Conservation (phyloP, 2,888 invertebrate species). For the Bembecia ichneumoniformis region DNA sequence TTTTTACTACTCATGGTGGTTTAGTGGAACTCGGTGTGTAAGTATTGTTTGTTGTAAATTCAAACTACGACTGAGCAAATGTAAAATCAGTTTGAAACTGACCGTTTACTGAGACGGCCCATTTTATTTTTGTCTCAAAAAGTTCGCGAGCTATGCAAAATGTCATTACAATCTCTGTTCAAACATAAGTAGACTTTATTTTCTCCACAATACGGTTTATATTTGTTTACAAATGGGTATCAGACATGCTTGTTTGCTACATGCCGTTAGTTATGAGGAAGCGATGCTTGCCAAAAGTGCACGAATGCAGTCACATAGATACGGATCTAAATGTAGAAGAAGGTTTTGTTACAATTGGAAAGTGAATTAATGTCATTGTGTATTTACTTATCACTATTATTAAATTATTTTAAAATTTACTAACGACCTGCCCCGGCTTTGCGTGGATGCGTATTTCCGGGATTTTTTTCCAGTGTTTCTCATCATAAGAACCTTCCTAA, state of each 20-base stretch:
- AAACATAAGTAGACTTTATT: neutral
- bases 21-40: neutral
- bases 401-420: too few relatives aligned
- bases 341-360: neutral
- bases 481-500: too few relatives aligned
- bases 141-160: constrained; percentile 30
- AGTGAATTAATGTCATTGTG: neutral
- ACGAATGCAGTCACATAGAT: constrained; percentile 17
- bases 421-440: too few relatives aligned
- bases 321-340: constrained; percentile 20
- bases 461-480: too few relatives aligned
- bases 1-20: constrained; percentile 51
- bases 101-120: constrained; percentile 43
- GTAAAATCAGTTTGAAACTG: constrained; percentile 54
- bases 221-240: neutral
- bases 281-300: constrained; percentile 35
- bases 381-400: too few relatives aligned
- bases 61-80: constrained; percentile 36
- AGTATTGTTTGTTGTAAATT: constrained; percentile 2
- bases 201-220: neutral
- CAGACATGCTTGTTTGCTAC: constrained; percentile 6
- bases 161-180: too few relatives aligned
- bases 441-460: too few relatives aligned
- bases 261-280: constrained; percentile 25
- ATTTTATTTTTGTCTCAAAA: constrained; percentile 51